A percentile compares a stretch with the other conserved stretches of the same genome.
Evolutionary conservation across 2,113 vertebrate genomes (phyloP).

Genomic region (Edolisoma coerulescens): DNA sequence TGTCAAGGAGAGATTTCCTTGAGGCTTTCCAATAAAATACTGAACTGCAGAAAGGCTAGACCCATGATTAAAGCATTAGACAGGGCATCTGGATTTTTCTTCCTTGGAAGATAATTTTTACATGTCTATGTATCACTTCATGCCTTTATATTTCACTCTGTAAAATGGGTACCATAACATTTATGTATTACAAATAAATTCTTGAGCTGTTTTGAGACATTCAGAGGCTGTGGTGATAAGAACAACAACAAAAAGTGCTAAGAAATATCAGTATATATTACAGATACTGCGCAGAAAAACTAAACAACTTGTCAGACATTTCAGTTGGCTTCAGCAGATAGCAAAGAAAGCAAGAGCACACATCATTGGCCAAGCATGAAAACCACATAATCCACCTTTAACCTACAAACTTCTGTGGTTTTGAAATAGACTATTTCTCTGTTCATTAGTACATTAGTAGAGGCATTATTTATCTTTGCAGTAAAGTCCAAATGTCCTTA

Average conservation of each 20-base stretch:
- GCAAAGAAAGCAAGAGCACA: neutral
- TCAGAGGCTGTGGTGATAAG: neutral
- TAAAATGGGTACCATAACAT: neutral
- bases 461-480: constrained; percentile 8
- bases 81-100: neutral
- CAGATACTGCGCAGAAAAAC: neutral
- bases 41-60: neutral
- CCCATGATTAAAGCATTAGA: neutral
- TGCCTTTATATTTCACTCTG: neutral
- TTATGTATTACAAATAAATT: neutral
- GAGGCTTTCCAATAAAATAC: neutral
- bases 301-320: neutral
- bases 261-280: neutral
- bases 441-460: neutral
- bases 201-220: neutral
- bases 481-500: constrained; percentile 39
- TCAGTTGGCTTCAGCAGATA: neutral
- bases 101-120: neutral
- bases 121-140: neutral
- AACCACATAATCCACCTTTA: neutral
- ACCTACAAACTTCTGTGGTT: neutral
- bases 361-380: neutral
- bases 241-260: neutral
- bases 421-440: constrained; percentile 47
- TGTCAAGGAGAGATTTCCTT: neutral